A percentile compares a stretch with the other conserved stretches of the same genome.
These are phyloP conservation scores for Chionodraco myersi DNA, from an alignment of 2,113 vertebrate genomes.

Conservation along the genomic window DNA sequence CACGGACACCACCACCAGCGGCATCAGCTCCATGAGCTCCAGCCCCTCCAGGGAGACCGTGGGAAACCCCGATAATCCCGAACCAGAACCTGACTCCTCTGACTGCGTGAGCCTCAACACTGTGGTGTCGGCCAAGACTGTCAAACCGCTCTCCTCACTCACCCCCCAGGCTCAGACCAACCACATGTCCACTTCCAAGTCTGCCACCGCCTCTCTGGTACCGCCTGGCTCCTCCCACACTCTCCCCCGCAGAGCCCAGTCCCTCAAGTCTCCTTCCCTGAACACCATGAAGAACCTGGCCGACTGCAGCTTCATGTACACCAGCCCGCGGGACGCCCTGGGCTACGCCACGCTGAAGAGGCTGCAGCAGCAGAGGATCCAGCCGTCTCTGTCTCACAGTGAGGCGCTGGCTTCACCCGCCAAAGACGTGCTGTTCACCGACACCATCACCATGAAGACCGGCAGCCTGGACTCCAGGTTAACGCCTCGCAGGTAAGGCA, in stretches of 20 bases:
- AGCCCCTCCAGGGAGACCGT: conserved; percentile 97
- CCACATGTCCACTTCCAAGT: conserved; percentile 92
- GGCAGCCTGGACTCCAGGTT: conserved; percentile 96
- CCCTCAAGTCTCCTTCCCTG: conserved; percentile 95
- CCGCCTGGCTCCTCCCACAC: conserved; percentile 96
- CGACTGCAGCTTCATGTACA: conserved; percentile 97
- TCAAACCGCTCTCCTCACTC: conserved; percentile 90
- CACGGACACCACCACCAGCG: conserved; percentile 98
- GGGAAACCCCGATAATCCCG: conserved; percentile 86
- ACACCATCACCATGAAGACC: conserved; percentile 98
- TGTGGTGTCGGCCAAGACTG: conserved; percentile 94
- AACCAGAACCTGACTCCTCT: conserved; percentile 88
- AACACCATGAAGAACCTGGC: conserved; percentile 94
- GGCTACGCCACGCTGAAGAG: conserved; percentile 96
- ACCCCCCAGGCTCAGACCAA: conserved; percentile 88
- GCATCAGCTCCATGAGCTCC: conserved; percentile 99
- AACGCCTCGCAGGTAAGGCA: conserved; percentile 93
- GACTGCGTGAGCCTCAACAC: conserved; percentile 98
- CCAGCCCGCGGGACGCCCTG: conserved; percentile 95
- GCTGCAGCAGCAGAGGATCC: conserved; percentile 97
- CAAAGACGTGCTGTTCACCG: conserved; percentile 98
- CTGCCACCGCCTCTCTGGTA: conserved; percentile 91
- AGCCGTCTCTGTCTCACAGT: conserved; percentile 96
- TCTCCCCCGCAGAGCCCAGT: conserved; percentile 95
- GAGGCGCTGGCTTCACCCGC: conserved; percentile 96